phyloP scores from a whole-genome alignment of 2,888 invertebrate species.

The Torymus auratus region DNA sequence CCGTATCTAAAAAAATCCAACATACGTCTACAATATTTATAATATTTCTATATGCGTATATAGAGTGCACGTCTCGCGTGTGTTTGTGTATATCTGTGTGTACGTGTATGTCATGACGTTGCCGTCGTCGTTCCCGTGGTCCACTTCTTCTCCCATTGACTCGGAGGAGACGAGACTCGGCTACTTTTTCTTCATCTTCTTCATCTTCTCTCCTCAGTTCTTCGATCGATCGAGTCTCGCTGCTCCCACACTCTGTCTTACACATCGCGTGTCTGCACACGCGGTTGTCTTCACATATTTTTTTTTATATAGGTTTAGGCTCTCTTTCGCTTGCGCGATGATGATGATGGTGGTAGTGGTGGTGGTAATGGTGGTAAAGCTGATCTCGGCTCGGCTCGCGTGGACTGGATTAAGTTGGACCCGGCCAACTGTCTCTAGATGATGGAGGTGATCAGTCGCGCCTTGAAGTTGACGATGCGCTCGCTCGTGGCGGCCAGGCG shows the following conservation, averaged over 20 bases:
- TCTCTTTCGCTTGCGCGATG: background rate
- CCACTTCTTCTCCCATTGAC: slow-evolving; percentile 42
- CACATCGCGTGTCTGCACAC: no score
- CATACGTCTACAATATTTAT: background rate
- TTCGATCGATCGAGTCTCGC: no score
- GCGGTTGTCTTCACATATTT: no score
- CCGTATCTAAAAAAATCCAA: background rate
- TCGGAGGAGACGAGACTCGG: slow-evolving; percentile 6
- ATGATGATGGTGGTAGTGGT: no score
- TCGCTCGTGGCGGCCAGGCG: slow-evolving; percentile 93
- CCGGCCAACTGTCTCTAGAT: slow-evolving; percentile 79
- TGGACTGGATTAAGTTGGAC: slow-evolving; percentile 11
- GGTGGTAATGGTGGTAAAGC: no score
- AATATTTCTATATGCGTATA: slow-evolving; percentile 10
- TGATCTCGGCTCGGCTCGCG: background rate
- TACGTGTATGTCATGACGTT: slow-evolving; percentile 59
- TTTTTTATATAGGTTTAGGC: no score
- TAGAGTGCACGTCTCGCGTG: slow-evolving; percentile 31
- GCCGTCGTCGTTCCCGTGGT: slow-evolving; percentile 72
- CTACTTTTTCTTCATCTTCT: background rate
- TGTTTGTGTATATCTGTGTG: slow-evolving; percentile 8
- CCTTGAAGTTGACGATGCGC: slow-evolving; percentile 95
- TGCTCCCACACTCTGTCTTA: no score
- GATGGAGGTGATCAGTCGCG: slow-evolving; percentile 92
- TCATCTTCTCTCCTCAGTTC: background rate